Evolutionary conservation across 1,140 invertebrate genomes (phyloP).

Genomic region (Drosophila melanica): DNA sequence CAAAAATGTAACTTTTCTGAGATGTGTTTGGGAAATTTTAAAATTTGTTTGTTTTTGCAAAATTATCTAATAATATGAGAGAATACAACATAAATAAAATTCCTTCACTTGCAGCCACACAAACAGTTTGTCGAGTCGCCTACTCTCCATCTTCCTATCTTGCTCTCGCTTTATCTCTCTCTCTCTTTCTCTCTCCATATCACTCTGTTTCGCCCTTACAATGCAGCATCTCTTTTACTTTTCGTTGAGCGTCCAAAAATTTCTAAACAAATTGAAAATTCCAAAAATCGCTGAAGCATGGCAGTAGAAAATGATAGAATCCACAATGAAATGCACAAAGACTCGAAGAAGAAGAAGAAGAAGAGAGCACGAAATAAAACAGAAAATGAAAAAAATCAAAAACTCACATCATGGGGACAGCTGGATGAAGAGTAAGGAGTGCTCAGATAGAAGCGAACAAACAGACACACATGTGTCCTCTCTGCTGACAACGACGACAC

Average conservation of each 20-base stretch:
- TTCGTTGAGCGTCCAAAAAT: conserved; percentile 64
- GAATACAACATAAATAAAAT: conserved; percentile 24
- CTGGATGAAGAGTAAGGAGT: conserved; percentile 14
- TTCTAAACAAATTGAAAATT: conserved; percentile 82
- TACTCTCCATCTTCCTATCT: background rate
- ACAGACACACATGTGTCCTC: conserved; percentile 11
- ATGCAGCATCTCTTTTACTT: conserved; percentile 50
- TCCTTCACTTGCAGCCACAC: background rate
- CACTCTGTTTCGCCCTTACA: background rate
- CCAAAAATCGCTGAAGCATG: conserved; percentile 78
- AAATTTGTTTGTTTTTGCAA: background rate
- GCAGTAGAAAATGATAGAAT: conserved; percentile 80
- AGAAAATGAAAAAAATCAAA: conserved; percentile 16
- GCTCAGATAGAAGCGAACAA: conserved; percentile 12
- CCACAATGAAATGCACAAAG: conserved; percentile 77
- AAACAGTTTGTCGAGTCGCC: background rate
- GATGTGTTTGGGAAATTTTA: background rate
- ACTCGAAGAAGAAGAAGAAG: conserved; percentile 18
- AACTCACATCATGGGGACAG: conserved; percentile 41
- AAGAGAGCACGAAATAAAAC: background rate
- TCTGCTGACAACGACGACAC: conserved; percentile 46
- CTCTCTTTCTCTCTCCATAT: background rate
- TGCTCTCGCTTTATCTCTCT: background rate
- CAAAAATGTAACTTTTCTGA: background rate
- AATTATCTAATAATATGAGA: conserved; percentile 9